Conservation (phyloP, 2,113 vertebrate species). For the Peromyscus maniculatus region DNA sequence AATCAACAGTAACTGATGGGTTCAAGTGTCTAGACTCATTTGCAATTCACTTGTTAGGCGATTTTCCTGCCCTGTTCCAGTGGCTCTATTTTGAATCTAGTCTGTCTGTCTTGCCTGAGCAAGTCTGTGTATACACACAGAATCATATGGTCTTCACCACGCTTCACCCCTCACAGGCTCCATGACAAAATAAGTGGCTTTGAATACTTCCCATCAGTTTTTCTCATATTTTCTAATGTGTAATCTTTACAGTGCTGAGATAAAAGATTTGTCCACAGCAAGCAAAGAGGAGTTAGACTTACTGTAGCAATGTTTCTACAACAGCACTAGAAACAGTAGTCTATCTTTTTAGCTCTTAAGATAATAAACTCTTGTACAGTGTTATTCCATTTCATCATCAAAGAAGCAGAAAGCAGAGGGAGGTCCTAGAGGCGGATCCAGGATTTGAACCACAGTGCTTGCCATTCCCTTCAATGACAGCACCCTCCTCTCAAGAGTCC, state of each 20-base stretch:
- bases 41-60: background rate
- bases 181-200: background rate
- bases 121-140: background rate
- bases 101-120: background rate
- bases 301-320: background rate
- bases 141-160: background rate
- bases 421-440: background rate
- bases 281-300: background rate
- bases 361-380: background rate
- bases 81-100: background rate
- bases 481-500: background rate
- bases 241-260: background rate
- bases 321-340: background rate
- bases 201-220: background rate
- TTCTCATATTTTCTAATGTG: slow-evolving; percentile 39
- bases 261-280: background rate
- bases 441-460: background rate
- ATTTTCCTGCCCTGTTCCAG: background rate
- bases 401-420: background rate
- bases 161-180: background rate
- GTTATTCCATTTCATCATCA: background rate
- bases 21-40: background rate
- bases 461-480: accelerated
- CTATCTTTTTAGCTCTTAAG: background rate
- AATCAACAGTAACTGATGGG: background rate